A percentile compares a stretch with the other conserved stretches of the same genome.
phyloP scores from a whole-genome alignment of 2,113 vertebrate species.

The Gobius niger region DNA sequence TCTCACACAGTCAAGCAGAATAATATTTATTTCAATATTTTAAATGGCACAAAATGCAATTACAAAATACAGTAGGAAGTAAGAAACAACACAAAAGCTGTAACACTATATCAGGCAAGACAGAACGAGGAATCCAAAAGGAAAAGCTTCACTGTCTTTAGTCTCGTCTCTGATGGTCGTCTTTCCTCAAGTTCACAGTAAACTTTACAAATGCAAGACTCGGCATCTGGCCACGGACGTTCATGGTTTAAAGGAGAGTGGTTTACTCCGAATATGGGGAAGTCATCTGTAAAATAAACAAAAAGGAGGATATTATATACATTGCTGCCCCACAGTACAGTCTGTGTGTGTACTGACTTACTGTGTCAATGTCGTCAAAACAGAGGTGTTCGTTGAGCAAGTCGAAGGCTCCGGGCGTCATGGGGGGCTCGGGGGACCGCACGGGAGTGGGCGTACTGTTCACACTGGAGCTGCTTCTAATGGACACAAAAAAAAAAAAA shows the following conservation, averaged over 20 bases:
- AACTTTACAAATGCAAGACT: background rate
- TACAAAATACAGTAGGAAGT: background rate
- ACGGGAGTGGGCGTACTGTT: conserved; percentile 76
- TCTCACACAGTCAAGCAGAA: no score
- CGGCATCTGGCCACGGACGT: background rate
- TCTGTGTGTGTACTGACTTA: conserved; percentile 61
- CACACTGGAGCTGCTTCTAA: conserved; percentile 46
- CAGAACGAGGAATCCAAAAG: no score
- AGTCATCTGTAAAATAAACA: conserved; percentile 54
- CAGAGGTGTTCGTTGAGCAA: conserved; percentile 90
- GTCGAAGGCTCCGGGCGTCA: conserved; percentile 93
- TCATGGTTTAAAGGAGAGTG: background rate
- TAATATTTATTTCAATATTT: background rate
- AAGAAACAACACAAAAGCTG: no score
- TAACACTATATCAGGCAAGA: no score
- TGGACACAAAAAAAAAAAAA: background rate
- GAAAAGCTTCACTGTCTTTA: background rate
- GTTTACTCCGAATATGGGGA: conserved; percentile 62
- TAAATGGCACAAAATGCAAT: background rate
- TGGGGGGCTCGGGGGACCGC: conserved; percentile 89
- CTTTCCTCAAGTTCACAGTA: background rate
- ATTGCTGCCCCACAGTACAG: no score
- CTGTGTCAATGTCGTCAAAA: conserved; percentile 84
- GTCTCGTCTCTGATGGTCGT: background rate
- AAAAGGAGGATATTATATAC: background rate